Percentiles rank a stretch among this genome's conserved stretches.
Conservation (phyloP, 2,113 vertebrate species). For the Myotis brandtii region DNA sequence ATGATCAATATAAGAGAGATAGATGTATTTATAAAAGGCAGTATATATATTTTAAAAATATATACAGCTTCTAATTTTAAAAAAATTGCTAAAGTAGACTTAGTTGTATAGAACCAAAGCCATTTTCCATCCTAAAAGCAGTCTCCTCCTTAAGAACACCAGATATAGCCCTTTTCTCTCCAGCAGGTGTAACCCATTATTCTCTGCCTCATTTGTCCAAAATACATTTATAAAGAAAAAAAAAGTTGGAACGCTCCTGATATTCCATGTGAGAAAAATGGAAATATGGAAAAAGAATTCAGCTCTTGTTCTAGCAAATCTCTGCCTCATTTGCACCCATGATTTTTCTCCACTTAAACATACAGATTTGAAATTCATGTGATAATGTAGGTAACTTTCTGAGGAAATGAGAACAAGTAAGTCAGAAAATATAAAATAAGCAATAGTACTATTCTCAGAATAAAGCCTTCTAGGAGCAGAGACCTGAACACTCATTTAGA, state of each 20-base stretch:
- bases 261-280: background rate
- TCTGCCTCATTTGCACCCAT: background rate
- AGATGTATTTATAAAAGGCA: background rate
- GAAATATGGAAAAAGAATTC: background rate
- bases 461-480: background rate
- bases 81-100: background rate
- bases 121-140: background rate
- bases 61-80: background rate
- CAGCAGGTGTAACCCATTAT: background rate
- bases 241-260: background rate
- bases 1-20: background rate
- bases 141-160: background rate
- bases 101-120: background rate
- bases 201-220: background rate
- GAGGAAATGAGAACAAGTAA: background rate
- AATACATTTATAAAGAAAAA: background rate
- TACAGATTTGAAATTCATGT: background rate
- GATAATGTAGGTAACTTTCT: background rate
- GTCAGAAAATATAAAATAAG: background rate
- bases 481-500: background rate
- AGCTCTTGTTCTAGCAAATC: background rate
- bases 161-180: background rate
- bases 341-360: too few species aligned
- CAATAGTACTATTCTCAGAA: background rate
- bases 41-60: background rate